Evolutionary conservation across 2,888 invertebrate species (phyloP), one percentile per base, ranked within the genome.

Genomic region (Stenurella melanura): DNA sequence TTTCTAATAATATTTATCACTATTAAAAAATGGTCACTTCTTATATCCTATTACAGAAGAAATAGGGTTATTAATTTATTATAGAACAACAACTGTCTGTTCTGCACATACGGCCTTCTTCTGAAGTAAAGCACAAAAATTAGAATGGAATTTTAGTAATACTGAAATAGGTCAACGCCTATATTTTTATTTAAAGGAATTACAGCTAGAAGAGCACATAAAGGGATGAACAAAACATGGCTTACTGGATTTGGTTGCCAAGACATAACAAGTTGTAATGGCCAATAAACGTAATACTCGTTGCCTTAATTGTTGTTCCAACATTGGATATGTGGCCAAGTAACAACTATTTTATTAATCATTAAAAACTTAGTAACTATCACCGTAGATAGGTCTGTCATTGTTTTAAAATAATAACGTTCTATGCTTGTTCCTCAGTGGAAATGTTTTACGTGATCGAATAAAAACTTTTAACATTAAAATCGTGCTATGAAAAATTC

Each of bases 261-360:
- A 64, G 64, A 11, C 38, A 64, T 64, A 64, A 64, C 42, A 42
- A 19, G 19, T 38, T 64, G 64, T 42, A 64, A 64, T 19, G 64
- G 64, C 34, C 64, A 64, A 42, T 64, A 64, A 64, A 64, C 9
- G 64, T 64, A 42, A 34, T 64, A 64, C 38, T 64, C 64, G 19
- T 38, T 26, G 17, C 34, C 38, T 38, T 64, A 64, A 64, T 64
- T 64, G 64, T 64, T 64, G 64, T 64, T 64, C 38, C 38, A 11
- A 42, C 64, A 42, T 42, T 38, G 42, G 38, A 38, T 64, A 7
- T 19, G 64, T 18, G 42, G 64, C 38, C 9, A 64, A 64, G 38
- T 19, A 64, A 64, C 64, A 15, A 17, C 64, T 38, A 34, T 38
- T 38, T 34, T 64, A 38, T 42, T 64, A 34, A n/a, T 50, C 50